Conservation (phyloP, 2,113 vertebrate species). For the Myanophis thanlyinensis region DNA sequence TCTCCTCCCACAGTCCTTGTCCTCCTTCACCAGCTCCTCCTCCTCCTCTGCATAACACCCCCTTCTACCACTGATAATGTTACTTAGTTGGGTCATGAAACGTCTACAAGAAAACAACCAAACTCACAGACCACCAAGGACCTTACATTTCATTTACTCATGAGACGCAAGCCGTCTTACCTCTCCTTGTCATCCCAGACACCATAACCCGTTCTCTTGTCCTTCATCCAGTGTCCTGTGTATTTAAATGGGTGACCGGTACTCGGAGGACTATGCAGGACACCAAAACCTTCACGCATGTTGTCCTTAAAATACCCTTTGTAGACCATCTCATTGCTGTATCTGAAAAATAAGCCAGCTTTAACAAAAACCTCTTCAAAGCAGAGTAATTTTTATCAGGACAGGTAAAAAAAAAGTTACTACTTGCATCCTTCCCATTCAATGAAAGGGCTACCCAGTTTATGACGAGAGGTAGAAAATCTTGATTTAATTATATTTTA, state of each 20-base stretch:
- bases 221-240: slow-evolving; percentile 73
- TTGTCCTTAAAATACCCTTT: slow-evolving; percentile 73
- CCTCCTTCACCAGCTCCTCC: no score
- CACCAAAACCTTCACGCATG: slow-evolving; percentile 71
- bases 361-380: neutral
- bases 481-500: neutral
- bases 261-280: slow-evolving; percentile 54
- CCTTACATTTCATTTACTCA: neutral
- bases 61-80: no score
- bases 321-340: slow-evolving; percentile 66
- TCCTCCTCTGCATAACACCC: no score
- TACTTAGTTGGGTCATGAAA: no score
- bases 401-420: no score
- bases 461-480: neutral
- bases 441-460: neutral
- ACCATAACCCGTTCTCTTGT: slow-evolving; percentile 70
- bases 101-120: neutral
- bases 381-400: neutral
- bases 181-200: slow-evolving; percentile 70
- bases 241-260: slow-evolving; percentile 60
- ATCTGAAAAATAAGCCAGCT: slow-evolving; percentile 51
- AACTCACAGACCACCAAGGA: neutral
- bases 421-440: neutral
- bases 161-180: slow-evolving; percentile 38
- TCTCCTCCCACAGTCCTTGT: no score